Percentiles rank a stretch among this genome's conserved stretches.
phyloP scores from a whole-genome alignment of 2,113 vertebrate species.

The Pteronura brasiliensis region DNA sequence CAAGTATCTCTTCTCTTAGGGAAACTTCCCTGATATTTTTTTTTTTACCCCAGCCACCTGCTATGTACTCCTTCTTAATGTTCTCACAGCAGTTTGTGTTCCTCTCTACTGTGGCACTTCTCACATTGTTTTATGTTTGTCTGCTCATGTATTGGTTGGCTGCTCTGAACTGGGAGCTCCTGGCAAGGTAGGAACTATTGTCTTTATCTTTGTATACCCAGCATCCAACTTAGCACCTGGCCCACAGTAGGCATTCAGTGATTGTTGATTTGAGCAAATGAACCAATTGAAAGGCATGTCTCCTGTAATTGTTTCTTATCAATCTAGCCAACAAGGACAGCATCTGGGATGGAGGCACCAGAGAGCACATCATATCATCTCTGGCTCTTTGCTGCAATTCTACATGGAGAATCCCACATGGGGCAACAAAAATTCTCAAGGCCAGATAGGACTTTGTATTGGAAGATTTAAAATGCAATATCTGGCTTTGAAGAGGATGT shows the following conservation, averaged over 20 bases:
- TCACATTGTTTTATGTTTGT: background rate
- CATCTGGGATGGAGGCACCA: background rate
- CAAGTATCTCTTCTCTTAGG: background rate
- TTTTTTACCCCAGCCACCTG: background rate
- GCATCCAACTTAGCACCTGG: background rate
- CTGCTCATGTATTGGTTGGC: background rate
- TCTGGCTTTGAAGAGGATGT: background rate
- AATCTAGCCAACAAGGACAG: background rate
- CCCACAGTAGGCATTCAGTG: background rate
- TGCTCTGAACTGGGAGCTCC: background rate
- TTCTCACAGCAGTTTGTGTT: background rate
- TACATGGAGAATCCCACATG: background rate
- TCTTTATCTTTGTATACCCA: background rate
- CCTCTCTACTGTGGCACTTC: background rate
- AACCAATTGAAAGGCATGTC: constrained; percentile 2
- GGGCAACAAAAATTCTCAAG: background rate
- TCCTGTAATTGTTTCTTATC: background rate
- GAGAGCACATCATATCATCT: background rate
- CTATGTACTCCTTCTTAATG: background rate
- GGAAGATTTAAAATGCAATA: background rate
- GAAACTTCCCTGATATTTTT: background rate
- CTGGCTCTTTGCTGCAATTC: background rate
- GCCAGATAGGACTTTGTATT: background rate
- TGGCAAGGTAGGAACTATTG: background rate
- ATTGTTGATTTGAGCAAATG: background rate